Base-by-base conservation (phyloP, 1,140 invertebrate genomes). In the Orchesella cincta region DNA sequence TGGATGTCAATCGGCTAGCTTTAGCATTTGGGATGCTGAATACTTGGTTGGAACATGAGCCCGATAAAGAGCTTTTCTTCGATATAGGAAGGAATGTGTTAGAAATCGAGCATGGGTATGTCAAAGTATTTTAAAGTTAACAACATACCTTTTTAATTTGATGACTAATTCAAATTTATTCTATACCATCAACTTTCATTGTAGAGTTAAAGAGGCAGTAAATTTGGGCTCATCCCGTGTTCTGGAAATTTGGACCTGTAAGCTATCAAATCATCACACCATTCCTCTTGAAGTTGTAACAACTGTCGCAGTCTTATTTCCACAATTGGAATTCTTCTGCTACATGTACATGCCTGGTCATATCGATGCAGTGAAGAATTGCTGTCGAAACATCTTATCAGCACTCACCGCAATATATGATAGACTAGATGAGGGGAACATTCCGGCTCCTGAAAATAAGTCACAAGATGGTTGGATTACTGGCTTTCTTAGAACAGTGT, bases 361-460 rank as follows among this genome's bases (percentile, higher is more conserved):
- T 34, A 78, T 82, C 35, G 81, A 82, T 36, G 78, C 79, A 31
- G 81, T 82, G 1, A 82, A 82, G 46, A 78, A 28, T 29, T 78
- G 79, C 35, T 79, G 78, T 70, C 67, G 81, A 28, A 73, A 76
- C 29, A 79, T 81, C 36, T 23, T 81, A 29, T 29, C 29, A 14
- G 31, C n/a, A 18, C 31, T 79, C 1, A 23, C 70, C 36, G 5
- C 8, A 52, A 36, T 79, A 28, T 79, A 79, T 51, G 78, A 76
- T 31, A 8, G 51, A 33, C 72, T 79, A 52, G 71, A 36, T 29
- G 78, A 54, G n/a, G 54, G 36, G 1, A 26, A 36, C 1, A 8
- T 73, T 67, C 62, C 35, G 20, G 12, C 46, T 8, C 2, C 26
- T 39, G 34, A 16, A 28, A 18, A 2, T 31, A 5, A 16, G 12